Evolutionary conservation across 2,797 vertebrate genomes (phyloP).

Genomic region (Paguma larvata): DNA sequence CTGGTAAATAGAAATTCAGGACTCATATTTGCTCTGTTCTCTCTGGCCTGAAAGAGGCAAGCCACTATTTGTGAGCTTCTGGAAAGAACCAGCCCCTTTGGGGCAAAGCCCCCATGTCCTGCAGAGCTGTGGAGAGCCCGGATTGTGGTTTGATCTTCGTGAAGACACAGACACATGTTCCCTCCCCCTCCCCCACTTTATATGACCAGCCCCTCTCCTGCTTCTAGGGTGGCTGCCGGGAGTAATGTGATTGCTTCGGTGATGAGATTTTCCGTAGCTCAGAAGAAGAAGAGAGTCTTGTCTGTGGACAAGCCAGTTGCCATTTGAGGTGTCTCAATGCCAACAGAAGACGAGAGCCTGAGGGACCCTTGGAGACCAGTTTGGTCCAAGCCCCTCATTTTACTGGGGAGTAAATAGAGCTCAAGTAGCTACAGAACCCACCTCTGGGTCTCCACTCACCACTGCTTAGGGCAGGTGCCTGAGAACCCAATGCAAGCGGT

Average conservation of each 20-base stretch:
- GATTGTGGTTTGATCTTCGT: neutral
- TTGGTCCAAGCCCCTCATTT: neutral
- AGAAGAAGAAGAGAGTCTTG: neutral
- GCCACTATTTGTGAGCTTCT: neutral
- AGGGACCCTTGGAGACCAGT: too few species aligned
- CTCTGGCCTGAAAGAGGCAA: neutral
- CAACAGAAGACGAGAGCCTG: neutral
- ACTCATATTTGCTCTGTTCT: neutral
- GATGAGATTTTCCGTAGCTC: neutral
- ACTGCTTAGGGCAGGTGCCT: too few species aligned
- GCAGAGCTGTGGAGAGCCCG: rapidly evolving
- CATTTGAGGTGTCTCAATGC: rapidly evolving
- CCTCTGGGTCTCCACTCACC: rapidly evolving
- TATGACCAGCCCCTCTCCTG: rapidly evolving
- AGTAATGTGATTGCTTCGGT: rapidly evolving
- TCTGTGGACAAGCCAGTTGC: rapidly evolving
- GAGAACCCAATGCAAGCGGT: neutral
- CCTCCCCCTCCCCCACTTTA: neutral
- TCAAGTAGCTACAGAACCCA: too few species aligned
- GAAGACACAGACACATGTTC: rapidly evolving
- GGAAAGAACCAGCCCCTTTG: neutral
- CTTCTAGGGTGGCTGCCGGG: rapidly evolving
- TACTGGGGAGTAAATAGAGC: too few species aligned
- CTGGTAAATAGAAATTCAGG: rapidly evolving
- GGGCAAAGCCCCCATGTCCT: neutral